Evolutionary conservation across 2,113 vertebrate species (phyloP), one percentile per base, ranked within the genome.

Genomic region (Thomomys bottae): DNA sequence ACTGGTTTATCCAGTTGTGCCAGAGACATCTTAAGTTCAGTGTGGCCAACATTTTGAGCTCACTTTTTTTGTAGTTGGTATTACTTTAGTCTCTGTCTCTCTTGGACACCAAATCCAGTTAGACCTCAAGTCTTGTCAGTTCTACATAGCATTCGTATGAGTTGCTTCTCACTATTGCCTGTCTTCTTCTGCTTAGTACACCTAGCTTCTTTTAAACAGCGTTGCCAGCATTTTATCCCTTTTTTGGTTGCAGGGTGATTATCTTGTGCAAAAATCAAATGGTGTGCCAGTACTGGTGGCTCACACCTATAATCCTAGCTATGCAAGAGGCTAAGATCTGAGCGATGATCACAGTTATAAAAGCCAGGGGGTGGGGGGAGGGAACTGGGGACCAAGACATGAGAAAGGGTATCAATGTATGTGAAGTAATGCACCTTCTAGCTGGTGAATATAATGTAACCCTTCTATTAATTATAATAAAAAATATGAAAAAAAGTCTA

Each of bases 1-100:
- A 94, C 42, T 86, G 87, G 91, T 64, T 81, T 84, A 93, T 63
- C 82, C 85, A 89, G 57, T 93, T 78, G 68, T 84, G 84, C 63
- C 78, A 80, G 45, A 81, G 28, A 28, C 70, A 78, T 84, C 61
- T 91, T 77, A 49, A 91, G 28, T 63, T 90, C 77, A 75, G 38
- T 24, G 11, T 79, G 59, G 20, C 54, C 80, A 77, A 61, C 28
- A 70, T 32, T 59, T 64, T 30, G 10, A 34, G 21, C 63, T 89
- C 64, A 73, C 57, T 20, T 32, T 91, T 72, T 88, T 45, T 86
- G 71, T 59, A n/a, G 12, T 34, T 76, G 84, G n/a, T 14, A 64
- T 28, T 59, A 40, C 66, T 71, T 84, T 80, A 57, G 38, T 36
- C 59, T 49, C 45, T 24, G 24, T 24, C 26, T 84, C 59, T 88